Percentiles rank a stretch among this genome's conserved stretches.
Conservation (phyloP, 1,140 invertebrate genomes). For the Paraescarpia echinospica region DNA sequence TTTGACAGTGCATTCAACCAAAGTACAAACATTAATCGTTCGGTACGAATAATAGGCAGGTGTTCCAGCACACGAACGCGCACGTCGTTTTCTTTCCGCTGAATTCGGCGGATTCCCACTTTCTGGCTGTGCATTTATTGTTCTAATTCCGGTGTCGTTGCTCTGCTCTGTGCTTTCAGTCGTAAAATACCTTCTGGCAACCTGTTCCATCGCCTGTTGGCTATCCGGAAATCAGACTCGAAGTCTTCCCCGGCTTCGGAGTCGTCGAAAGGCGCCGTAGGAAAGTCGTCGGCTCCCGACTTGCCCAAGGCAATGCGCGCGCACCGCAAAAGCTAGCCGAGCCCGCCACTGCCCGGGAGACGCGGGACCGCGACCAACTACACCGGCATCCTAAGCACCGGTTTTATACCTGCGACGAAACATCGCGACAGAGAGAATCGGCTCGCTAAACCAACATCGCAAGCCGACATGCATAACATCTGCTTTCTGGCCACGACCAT, state of each 20-base stretch:
- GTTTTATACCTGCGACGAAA: background rate
- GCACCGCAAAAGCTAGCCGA: background rate
- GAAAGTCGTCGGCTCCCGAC: background rate
- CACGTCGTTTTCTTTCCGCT: background rate
- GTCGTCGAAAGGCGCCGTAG: background rate
- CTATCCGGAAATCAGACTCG: background rate
- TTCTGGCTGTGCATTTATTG: background rate
- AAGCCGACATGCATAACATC: background rate
- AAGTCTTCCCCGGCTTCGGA: background rate
- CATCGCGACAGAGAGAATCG: background rate
- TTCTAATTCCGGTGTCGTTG: background rate
- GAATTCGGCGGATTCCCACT: background rate
- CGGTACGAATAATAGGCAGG: background rate
- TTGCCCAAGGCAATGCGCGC: background rate
- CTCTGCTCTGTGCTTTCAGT: background rate
- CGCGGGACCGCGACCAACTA: background rate
- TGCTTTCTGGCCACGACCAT: background rate
- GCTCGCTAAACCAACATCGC: background rate
- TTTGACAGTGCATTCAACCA: background rate
- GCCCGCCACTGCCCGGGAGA: background rate
- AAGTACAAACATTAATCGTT: background rate
- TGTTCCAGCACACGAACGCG: background rate
- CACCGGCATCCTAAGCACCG: background rate
- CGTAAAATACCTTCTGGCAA: conserved; percentile 5
- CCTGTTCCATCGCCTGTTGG: background rate